phyloP scores from a whole-genome alignment of 2,797 vertebrate species.

The Dendrocincla tyrannina region DNA sequence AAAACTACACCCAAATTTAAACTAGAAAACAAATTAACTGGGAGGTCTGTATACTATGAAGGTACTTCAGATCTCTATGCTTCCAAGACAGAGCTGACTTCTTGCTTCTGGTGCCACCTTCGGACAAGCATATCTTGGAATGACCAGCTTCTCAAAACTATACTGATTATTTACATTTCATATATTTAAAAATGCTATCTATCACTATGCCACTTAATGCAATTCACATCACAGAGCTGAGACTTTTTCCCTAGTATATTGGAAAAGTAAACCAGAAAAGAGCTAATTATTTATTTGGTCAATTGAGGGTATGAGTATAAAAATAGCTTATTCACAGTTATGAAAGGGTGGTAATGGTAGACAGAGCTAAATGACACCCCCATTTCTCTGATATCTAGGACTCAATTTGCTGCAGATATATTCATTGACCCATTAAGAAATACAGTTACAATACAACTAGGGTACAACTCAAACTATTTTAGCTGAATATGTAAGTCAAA shows the following conservation, averaged over 20 bases:
- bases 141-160: not conserved
- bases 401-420: not conserved
- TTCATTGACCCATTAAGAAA: not conserved
- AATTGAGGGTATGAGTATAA: not conserved
- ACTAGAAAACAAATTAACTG: not conserved
- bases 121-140: not conserved
- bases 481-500: not conserved
- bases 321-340: not conserved
- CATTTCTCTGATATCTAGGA: not conserved
- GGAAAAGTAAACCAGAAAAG: not conserved
- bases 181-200: not conserved
- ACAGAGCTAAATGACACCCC: not conserved
- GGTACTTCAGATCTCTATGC: not conserved
- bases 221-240: not conserved
- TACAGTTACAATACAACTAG: not conserved
- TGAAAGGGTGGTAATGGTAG: not conserved
- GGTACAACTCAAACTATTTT: not conserved
- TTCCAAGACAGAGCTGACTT: not conserved
- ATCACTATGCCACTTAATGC: not conserved
- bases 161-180: not conserved
- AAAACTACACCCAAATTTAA: not conserved
- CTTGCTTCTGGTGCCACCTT: not conserved
- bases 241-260: not conserved
- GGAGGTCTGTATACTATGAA: not conserved
- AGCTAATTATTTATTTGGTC: not conserved